A percentile compares a stretch with the other conserved stretches of the same genome.
phyloP scores from a whole-genome alignment of 2,797 vertebrate genomes.

The Tokudaia tokunoshimensis region DNA sequence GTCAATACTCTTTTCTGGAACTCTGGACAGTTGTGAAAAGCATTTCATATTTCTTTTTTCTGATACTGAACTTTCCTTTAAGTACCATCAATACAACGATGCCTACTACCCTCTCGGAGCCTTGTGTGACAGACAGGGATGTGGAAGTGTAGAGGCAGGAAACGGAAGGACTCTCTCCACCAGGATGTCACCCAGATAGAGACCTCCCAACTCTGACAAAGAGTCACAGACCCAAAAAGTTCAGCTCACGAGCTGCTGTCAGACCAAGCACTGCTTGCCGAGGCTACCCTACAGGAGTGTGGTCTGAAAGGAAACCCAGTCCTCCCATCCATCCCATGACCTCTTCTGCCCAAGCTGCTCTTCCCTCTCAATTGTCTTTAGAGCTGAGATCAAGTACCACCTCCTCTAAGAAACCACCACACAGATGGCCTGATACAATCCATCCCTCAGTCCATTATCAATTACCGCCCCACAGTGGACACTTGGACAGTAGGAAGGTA shows the following conservation, averaged over 20 bases:
- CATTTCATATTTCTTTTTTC: neutral
- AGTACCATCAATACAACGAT: neutral
- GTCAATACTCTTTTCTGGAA: neutral
- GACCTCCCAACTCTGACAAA: neutral
- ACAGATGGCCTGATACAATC: neutral
- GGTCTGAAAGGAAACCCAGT: neutral
- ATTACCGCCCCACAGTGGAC: neutral
- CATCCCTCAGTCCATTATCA: neutral
- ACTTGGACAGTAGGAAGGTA: neutral
- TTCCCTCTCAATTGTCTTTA: neutral
- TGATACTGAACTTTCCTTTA: neutral
- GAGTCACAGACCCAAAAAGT: neutral
- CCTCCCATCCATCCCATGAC: neutral
- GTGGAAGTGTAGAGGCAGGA: neutral
- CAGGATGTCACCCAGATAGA: neutral
- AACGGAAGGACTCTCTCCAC: neutral
- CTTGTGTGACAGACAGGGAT: fast-evolving
- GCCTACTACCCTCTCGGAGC: neutral
- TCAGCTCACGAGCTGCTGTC: neutral
- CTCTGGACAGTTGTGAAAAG: neutral
- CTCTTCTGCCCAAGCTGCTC: neutral
- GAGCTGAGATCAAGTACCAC: neutral
- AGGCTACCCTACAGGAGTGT: neutral
- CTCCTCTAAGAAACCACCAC: conserved; percentile 34
- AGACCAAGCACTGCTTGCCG: neutral